Evolutionary conservation across 2,888 invertebrate species (phyloP), one percentile per base, ranked within the genome.

Genomic region (Epistrophe eligans): DNA sequence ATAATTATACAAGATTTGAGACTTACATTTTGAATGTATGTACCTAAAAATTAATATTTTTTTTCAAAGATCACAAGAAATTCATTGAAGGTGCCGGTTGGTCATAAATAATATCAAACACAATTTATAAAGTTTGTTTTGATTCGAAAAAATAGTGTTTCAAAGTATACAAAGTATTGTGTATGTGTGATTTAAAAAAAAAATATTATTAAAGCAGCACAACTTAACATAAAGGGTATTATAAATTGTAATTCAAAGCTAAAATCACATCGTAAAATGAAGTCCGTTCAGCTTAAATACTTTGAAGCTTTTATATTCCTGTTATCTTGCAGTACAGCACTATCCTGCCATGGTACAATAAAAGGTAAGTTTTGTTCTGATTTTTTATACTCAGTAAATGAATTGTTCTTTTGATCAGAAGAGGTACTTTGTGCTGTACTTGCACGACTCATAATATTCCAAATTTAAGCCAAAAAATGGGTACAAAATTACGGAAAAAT

Each of bases 311-410:
- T 89, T 79, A 71, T 91, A 32, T 70, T 91, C 89, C 89, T 92
- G 84, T 88, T 90, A 73, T 90, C 89, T 88, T 90, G 90, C 71
- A 90, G 90, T 84, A 89, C 89, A 88, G 91, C 91, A 66, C 81
- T 90, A 45, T 92, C 91, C 79, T 92, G 92, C 88, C 91, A 91
- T 71, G 92, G 92, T 84, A 90, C 89, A 88, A 89, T 92, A 88
- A 89, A 92, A 88, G 90, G 92, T 92, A 90, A 91, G 92, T 91
- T 55, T 38, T 11, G 24, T 40, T 55, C 32, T 57, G n/a, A 35
- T 38, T 58, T 64, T 9, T 45, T 50, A 24, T 24, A 52, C 52
- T 28, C 52, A 7, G 13, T 15, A 13, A 13, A 24, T 48, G 10
- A 48, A 4, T 48, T 48, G 45, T 40, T 40, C 11, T 9, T 38